Conservation (phyloP, 2,888 invertebrate genomes). For the Campoletis raptor region DNA sequence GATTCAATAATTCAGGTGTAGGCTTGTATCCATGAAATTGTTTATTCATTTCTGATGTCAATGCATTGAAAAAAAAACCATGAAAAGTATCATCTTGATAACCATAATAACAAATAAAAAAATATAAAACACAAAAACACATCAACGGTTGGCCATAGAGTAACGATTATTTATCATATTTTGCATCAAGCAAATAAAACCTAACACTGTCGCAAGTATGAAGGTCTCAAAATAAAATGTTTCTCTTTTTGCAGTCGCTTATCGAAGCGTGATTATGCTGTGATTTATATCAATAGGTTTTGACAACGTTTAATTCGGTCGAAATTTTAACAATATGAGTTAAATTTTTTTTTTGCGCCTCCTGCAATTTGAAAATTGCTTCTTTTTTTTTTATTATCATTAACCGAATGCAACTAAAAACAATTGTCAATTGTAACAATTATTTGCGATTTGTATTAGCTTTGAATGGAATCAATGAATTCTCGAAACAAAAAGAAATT, state of each 20-base stretch:
- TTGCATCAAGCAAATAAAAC: not conserved
- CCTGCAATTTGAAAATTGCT: not conserved
- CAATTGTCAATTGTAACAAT: constrained; percentile 7
- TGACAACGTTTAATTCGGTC: constrained; percentile 29
- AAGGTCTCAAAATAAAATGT: not conserved
- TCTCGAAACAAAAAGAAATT: constrained; percentile 2
- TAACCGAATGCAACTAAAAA: constrained; percentile 14
- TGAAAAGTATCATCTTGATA: not conserved
- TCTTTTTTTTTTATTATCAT: constrained; percentile 3
- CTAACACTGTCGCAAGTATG: not conserved
- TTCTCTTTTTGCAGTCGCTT: constrained; percentile 31
- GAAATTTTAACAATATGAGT: constrained; percentile 27
- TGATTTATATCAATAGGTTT: constrained; percentile 44
- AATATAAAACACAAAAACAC: not conserved
- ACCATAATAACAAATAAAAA: not conserved
- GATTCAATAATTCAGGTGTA: not conserved
- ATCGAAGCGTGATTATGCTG: constrained; percentile 53
- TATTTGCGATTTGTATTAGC: not conserved
- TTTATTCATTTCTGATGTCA: too few species aligned
- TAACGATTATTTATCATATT: not conserved
- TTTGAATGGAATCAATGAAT: not conserved
- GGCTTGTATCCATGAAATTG: not conserved
- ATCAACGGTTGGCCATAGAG: not conserved
- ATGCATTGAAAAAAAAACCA: not conserved
- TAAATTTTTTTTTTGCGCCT: not conserved